Conservation (phyloP, 2,113 vertebrate species). For the Aramus guarauna region DNA sequence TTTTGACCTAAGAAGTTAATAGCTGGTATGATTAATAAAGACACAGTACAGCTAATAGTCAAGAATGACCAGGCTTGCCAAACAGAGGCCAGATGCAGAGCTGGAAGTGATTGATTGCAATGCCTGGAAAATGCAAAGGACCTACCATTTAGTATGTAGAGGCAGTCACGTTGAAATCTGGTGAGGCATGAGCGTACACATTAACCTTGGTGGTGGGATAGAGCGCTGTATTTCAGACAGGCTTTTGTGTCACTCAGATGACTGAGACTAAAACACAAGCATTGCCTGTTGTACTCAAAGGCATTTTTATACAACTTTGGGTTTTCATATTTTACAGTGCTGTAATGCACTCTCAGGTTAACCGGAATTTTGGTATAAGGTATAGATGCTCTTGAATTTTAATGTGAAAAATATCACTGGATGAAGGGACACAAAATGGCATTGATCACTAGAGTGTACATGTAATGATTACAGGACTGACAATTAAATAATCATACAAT, state of each 20-base stretch:
- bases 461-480: neutral
- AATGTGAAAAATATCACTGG: neutral
- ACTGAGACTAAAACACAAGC: neutral
- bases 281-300: neutral
- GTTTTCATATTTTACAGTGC: neutral
- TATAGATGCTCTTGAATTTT: neutral
- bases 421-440: neutral
- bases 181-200: neutral
- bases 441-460: neutral
- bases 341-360: neutral
- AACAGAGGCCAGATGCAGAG: neutral
- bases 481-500: neutral
- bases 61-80: neutral
- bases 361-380: neutral
- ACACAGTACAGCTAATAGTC: neutral
- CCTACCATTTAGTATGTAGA: neutral
- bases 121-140: neutral
- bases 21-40: neutral
- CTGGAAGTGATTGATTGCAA: constrained; percentile 1
- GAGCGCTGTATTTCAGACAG: neutral
- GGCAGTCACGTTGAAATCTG: neutral
- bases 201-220: constrained; percentile 6
- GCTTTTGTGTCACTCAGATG: neutral
- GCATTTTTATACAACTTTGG: neutral
- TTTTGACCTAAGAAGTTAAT: neutral